Evolutionary conservation across 2,113 vertebrate genomes (phyloP).

Genomic region (Garra rufa): DNA sequence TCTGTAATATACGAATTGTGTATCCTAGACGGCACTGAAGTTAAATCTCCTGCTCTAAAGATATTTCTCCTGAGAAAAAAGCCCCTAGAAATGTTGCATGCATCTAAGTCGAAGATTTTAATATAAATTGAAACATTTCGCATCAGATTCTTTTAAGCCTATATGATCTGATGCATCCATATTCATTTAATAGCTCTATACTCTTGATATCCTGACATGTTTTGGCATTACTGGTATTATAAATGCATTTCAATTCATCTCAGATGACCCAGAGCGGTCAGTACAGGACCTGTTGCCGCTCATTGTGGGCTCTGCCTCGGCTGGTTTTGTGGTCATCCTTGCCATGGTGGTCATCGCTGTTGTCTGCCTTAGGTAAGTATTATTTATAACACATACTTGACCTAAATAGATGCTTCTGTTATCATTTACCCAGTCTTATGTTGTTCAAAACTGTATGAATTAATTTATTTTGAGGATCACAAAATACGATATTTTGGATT

Average conservation of each 20-base stretch:
- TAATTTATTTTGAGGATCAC: neutral
- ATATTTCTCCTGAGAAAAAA: neutral
- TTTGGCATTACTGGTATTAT: neutral
- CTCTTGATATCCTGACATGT: too few relatives aligned
- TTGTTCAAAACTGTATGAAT: neutral
- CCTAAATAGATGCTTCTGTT: neutral
- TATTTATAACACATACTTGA: neutral
- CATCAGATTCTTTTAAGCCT: neutral
- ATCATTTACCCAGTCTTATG: neutral
- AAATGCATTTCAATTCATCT: neutral
- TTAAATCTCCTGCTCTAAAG: neutral
- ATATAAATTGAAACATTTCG: neutral
- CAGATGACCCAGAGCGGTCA: conserved; percentile 84
- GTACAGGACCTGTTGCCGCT: conserved; percentile 95
- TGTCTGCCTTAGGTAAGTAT: conserved; percentile 94
- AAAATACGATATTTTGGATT: neutral
- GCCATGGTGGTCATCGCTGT: conserved; percentile 92
- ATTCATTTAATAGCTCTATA: too few relatives aligned
- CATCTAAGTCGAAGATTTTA: neutral
- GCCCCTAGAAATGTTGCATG: neutral
- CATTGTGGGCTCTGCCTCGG: conserved; percentile 91
- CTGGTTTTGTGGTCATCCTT: conserved; percentile 90
- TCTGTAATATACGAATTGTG: neutral
- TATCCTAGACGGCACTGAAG: neutral
- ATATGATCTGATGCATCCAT: neutral